Base-by-base conservation (phyloP, 2,797 vertebrate species). In the Fringilla coelebs region DNA sequence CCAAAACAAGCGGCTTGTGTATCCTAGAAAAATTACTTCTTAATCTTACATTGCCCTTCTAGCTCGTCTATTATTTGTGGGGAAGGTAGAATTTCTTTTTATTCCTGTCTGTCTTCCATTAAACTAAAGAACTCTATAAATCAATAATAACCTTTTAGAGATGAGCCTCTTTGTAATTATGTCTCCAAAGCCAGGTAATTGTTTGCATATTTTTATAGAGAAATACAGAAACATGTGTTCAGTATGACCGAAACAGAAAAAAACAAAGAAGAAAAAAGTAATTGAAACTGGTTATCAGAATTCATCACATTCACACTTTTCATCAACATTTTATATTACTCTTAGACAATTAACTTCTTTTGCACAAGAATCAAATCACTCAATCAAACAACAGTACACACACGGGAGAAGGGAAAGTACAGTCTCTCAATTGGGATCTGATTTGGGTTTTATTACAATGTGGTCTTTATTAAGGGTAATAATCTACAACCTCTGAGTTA, bases 101-200 rank as follows among this genome's bases (percentile, higher is more conserved):
- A 93, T 95, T 94, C 88, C 90, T 97, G 82, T 96, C 97, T 98
- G 97, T 97, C 96, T 98, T 97, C 54, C 84, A 98, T 98, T 98
- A 98, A 97, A 96, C 89, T 89, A 91, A 96, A 97, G 86, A 97
- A 97, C 92, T 96, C 95, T 97, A 96, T 97, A 98, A 97, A 98
- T 98, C 97, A 97, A 89, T 97, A 98, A 97, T 96, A 98, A 97
- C 96, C 96, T 96, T 97, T 97, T 96, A 96, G 97, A 95, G 97
- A 98, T 97, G 96, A 98, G 96, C 96, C 89, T 94, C 94, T 97
- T 97, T 94, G 96, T 98, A 97, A 98, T 97, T 97, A 97, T 76
- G 72, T 84, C 95, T 98, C 96, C 74, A 96, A 97, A 97, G 89
- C 89, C 96, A 97, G 94, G 95, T 98, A 98, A 98, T 98, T 98